Conservation (phyloP, 2,113 vertebrate genomes). For the Oreochromis aureus region DNA sequence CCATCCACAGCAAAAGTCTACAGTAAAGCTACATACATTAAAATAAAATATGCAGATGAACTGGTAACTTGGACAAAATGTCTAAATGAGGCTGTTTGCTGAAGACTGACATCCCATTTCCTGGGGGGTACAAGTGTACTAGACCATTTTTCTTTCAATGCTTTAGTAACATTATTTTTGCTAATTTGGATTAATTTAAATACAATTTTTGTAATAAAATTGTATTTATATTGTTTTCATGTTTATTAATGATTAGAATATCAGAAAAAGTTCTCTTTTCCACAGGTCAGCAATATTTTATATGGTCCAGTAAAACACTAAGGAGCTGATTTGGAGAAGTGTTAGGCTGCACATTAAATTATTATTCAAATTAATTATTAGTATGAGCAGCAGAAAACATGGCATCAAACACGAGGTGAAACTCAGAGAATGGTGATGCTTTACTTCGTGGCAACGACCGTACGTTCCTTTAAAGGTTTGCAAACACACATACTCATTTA, state of each 20-base stretch:
- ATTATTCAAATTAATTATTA: background rate
- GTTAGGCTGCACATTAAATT: background rate
- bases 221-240: background rate
- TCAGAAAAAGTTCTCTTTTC: background rate
- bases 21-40: background rate
- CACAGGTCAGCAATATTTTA: background rate
- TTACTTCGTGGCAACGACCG: background rate
- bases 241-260: background rate
- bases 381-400: background rate
- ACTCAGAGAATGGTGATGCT: background rate
- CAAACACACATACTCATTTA: background rate
- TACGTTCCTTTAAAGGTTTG: background rate
- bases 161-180: background rate
- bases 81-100: background rate
- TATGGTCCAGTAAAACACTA: background rate
- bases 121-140: background rate
- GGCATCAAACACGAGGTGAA: background rate
- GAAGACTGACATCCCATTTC: background rate
- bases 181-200: background rate
- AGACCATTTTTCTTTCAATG: background rate
- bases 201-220: background rate
- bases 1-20: background rate
- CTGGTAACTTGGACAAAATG: background rate
- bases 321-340: background rate
- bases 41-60: background rate